Percentiles rank a stretch among this genome's conserved stretches.
Conservation (phyloP, 2,888 invertebrate genomes). For the Caenorhabditis sulstoni region DNA sequence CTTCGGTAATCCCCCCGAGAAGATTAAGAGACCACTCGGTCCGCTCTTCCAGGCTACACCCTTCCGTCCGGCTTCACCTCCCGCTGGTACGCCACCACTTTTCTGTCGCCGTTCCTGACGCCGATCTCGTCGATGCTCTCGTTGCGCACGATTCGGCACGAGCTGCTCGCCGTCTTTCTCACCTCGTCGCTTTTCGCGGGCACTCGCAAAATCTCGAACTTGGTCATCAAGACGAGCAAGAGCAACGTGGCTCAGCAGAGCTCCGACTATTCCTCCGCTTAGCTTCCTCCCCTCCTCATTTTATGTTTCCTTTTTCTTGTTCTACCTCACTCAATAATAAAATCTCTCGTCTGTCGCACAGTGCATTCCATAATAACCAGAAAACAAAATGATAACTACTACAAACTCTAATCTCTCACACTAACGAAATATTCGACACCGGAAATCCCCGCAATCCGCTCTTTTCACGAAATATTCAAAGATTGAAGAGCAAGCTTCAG, state of each 20-base stretch:
- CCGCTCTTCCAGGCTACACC: conserved; percentile 32
- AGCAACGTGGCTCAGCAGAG: conserved; percentile 48
- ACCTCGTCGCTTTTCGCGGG: conserved; percentile 24
- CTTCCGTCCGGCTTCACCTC: conserved; percentile 53
- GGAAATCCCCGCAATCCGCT: too few species aligned
- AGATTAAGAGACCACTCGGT: conserved; percentile 14
- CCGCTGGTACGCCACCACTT: conserved; percentile 56
- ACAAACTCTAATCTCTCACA: too few species aligned
- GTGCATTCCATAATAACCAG: conserved; percentile 36
- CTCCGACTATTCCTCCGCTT: conserved; percentile 59
- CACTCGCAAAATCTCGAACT: conserved; percentile 47
- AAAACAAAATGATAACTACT: not conserved
- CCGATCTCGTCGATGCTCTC: conserved; percentile 58
- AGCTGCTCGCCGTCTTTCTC: conserved; percentile 33
- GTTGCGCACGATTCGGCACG: conserved; percentile 50
- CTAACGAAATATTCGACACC: too few species aligned
- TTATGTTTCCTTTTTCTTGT: conserved; percentile 4
- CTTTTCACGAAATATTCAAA: too few species aligned
- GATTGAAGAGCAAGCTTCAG: too few species aligned
- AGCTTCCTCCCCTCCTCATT: conserved; percentile 9
- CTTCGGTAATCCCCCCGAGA: conserved; percentile 26
- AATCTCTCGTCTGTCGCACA: conserved; percentile 11
- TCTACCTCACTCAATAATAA: conserved; percentile 39
- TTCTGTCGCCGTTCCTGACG: conserved; percentile 53
- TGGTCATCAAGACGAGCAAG: conserved; percentile 41